phyloP scores from a whole-genome alignment of 2,888 invertebrate species.

The Mermis nigrescens region DNA sequence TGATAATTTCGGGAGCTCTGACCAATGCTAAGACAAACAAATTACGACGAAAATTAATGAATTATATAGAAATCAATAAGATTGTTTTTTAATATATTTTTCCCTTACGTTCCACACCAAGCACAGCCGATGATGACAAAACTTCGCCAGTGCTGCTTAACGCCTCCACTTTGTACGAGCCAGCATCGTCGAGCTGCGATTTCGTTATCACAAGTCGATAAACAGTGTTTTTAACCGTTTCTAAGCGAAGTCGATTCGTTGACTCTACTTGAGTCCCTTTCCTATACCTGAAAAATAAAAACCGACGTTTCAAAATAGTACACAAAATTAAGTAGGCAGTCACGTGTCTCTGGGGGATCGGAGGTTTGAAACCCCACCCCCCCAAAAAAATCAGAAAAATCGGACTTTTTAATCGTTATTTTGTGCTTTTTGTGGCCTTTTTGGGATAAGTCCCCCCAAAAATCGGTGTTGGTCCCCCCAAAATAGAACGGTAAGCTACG shows the following conservation, averaged over 20 bases:
- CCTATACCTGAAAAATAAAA: too few relatives aligned
- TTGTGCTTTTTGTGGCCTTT: too few relatives aligned
- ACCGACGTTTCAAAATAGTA: too few relatives aligned
- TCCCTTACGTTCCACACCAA: not conserved
- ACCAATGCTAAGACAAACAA: not conserved
- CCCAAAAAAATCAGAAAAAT: too few relatives aligned
- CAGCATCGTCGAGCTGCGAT: constrained; percentile 59
- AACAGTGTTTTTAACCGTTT: constrained; percentile 34
- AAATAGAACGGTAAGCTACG: too few relatives aligned
- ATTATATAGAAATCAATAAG: not conserved
- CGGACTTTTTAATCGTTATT: too few relatives aligned
- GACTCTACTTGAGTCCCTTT: too few relatives aligned
- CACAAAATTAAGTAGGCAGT: too few relatives aligned
- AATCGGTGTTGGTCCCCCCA: too few relatives aligned
- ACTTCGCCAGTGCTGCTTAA: constrained; percentile 56
- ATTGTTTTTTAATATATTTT: not conserved
- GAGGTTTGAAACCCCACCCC: too few relatives aligned
- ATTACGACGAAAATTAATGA: not conserved
- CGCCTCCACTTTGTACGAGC: constrained; percentile 64
- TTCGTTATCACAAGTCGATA: constrained; percentile 26
- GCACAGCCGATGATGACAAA: constrained; percentile 55
- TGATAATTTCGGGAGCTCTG: constrained; percentile 40
- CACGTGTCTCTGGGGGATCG: too few relatives aligned
- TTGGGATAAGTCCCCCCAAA: too few relatives aligned
- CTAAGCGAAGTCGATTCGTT: not conserved